These are phyloP conservation scores for Neosalanx taihuensis DNA, from an alignment of 2,797 vertebrate genomes.

Conservation along the genomic window DNA sequence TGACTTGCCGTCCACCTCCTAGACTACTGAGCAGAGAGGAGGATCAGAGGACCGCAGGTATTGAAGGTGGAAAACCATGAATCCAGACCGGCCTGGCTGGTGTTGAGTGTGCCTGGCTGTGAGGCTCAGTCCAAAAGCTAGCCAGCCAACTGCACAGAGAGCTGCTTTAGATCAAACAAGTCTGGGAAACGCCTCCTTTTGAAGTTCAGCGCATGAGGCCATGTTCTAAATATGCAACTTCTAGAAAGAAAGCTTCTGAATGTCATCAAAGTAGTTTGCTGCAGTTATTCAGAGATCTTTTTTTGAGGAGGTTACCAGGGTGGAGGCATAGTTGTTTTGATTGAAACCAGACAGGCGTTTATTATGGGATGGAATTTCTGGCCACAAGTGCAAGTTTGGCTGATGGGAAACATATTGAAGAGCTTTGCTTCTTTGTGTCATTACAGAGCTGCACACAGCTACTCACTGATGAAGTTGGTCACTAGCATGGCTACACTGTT, in stretches of 20 bases:
- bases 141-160: slow-evolving; percentile 5
- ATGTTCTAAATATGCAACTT: slow-evolving; percentile 26
- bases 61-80: background rate
- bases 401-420: slow-evolving; percentile 73
- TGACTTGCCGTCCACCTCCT: background rate
- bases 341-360: slow-evolving; percentile 68
- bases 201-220: slow-evolving; percentile 19
- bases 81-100: slow-evolving; percentile 5
- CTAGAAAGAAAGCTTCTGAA: slow-evolving; percentile 29
- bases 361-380: slow-evolving; percentile 68
- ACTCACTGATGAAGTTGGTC: background rate
- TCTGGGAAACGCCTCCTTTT: slow-evolving; percentile 25
- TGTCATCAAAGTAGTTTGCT: slow-evolving; percentile 42
- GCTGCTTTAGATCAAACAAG: slow-evolving; percentile 1
- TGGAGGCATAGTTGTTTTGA: slow-evolving; percentile 54
- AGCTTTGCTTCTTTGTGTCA: slow-evolving; percentile 50
- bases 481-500: background rate
- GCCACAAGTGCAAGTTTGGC: slow-evolving; percentile 70
- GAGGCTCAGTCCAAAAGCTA: background rate
- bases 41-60: slow-evolving; percentile 9
- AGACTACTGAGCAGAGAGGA: no score
- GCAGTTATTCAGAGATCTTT: slow-evolving; percentile 46
- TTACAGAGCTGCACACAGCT: slow-evolving; percentile 26
- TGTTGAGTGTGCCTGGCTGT: background rate
- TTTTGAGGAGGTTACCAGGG: slow-evolving; percentile 22